Evolutionary conservation across 2,113 vertebrate species (phyloP).

Genomic region (Phrynocephalus versicolor): DNA sequence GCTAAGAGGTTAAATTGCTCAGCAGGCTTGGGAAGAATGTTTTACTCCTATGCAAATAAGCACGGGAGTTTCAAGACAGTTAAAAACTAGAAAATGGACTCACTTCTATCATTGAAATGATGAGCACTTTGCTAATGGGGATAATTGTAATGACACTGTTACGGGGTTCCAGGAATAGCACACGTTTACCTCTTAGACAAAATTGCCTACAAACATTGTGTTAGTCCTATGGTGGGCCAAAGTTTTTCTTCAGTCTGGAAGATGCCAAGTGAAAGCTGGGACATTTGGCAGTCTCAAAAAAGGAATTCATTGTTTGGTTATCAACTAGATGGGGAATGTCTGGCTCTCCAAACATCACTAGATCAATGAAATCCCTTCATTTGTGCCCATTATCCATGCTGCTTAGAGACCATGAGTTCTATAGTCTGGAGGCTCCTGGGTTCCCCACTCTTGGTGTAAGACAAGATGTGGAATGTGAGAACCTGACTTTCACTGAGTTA

Average conservation of each 20-base stretch:
- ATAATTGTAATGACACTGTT: background rate
- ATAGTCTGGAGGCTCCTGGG: background rate
- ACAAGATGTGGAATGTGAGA: too few species aligned
- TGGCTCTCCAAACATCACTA: background rate
- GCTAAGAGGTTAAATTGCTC: constrained; percentile 7
- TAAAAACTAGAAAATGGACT: background rate
- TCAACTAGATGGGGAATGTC: background rate
- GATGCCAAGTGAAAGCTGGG: background rate
- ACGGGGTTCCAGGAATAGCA: background rate
- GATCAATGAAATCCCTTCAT: too few species aligned
- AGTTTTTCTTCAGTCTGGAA: background rate
- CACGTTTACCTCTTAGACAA: background rate
- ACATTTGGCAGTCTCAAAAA: background rate
- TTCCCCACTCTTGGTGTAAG: too few species aligned
- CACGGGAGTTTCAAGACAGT: background rate
- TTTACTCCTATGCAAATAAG: background rate
- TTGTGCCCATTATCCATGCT: background rate
- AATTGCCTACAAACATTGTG: background rate
- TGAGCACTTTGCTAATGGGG: background rate
- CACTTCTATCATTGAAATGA: background rate
- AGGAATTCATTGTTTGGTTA: background rate
- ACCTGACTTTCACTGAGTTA: too few species aligned
- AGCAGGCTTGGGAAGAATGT: background rate
- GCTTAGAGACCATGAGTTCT: background rate
- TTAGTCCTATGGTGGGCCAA: background rate